A percentile compares a stretch with the other conserved stretches of the same genome.
phyloP scores from a whole-genome alignment of 2,113 vertebrate genomes.

The Alaudala cheleensis region DNA sequence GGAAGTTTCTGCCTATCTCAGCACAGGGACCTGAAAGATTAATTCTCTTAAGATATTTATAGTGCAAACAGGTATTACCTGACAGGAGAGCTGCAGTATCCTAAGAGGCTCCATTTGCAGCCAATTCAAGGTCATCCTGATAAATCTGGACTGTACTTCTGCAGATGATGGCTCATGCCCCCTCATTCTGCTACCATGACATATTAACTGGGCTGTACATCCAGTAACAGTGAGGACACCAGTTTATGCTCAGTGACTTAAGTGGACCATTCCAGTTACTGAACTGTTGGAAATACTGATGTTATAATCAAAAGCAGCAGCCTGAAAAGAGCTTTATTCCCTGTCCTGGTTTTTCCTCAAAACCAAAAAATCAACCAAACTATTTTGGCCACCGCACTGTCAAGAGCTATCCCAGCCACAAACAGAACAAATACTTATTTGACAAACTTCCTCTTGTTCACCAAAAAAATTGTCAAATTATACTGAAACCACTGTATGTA shows the following conservation, averaged over 20 bases:
- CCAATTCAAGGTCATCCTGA: conserved; percentile 66
- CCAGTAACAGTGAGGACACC: not conserved
- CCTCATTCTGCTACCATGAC: conserved; percentile 29
- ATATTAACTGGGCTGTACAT: conserved; percentile 17
- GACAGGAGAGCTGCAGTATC: conserved; percentile 61
- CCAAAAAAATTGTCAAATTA: not conserved
- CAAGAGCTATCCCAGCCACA: not conserved
- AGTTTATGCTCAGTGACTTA: not conserved
- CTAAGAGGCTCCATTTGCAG: conserved; percentile 63
- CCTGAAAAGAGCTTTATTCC: not conserved
- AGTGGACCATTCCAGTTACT: not conserved
- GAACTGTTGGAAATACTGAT: not conserved
- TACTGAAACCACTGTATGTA: not conserved
- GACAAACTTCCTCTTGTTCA: not conserved
- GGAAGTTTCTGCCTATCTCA: not conserved
- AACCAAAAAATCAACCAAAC: not conserved
- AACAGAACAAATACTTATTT: not conserved
- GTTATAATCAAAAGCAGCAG: not conserved
- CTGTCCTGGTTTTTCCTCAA: not conserved
- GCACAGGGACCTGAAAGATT: not conserved
- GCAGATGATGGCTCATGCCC: conserved; percentile 43
- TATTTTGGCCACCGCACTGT: not conserved
- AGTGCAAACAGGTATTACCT: conserved; percentile 66
- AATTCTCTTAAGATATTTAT: conserved; percentile 61
- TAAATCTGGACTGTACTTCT: conserved; percentile 59